Evolutionary conservation across 2,888 invertebrate species (phyloP).

Genomic region (Dione juno): DNA sequence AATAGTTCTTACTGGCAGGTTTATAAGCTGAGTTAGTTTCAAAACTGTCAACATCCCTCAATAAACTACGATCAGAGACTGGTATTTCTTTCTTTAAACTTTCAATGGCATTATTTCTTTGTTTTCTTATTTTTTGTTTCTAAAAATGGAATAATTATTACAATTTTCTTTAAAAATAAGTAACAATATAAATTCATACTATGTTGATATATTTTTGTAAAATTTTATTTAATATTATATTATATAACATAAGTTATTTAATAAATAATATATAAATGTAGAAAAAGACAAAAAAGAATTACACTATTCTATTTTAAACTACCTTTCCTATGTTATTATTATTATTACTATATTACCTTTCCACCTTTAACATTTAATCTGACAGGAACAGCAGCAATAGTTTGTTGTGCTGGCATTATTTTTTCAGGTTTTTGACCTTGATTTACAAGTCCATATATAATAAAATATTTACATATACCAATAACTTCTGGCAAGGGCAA

Average conservation of each 20-base stretch:
- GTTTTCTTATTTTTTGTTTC: slow-evolving; percentile 79
- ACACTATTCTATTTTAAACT: no score
- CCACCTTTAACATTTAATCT: slow-evolving; percentile 81
- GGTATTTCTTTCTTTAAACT: slow-evolving; percentile 77
- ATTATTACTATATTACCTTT: slow-evolving; percentile 80
- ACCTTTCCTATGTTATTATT: no score
- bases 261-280: no score
- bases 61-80: slow-evolving; percentile 70
- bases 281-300: no score
- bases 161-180: no score
- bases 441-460: slow-evolving; percentile 79
- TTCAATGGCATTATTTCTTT: slow-evolving; percentile 75
- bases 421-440: slow-evolving; percentile 72
- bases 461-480: slow-evolving; percentile 83
- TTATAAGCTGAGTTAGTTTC: slow-evolving; percentile 70
- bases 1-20: slow-evolving; percentile 67
- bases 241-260: no score
- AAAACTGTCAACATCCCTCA: slow-evolving; percentile 73
- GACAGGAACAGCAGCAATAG: slow-evolving; percentile 80
- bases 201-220: not conserved
- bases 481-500: slow-evolving; percentile 78
- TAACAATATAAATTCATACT: no score
- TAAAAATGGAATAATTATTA: slow-evolving; percentile 43
- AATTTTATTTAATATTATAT: not conserved
- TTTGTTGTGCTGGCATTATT: slow-evolving; percentile 85